Conservation (phyloP, 2,888 invertebrate species). For the Molorchus minor region DNA sequence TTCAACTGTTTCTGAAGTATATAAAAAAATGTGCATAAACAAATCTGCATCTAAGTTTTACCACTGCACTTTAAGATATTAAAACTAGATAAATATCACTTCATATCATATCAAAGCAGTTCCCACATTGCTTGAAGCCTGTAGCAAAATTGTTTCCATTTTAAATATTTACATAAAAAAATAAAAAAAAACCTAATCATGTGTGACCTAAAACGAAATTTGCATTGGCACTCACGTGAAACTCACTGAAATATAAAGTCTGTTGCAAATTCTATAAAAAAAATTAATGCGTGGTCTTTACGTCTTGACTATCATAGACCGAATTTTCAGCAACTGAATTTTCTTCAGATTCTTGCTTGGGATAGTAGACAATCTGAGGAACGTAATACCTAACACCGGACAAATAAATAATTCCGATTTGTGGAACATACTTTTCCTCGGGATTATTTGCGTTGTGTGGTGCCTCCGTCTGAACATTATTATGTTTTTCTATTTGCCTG, state of each 20-base stretch:
- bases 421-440: slow-evolving; percentile 53
- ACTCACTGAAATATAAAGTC: slow-evolving; percentile 17
- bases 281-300: slow-evolving; percentile 51
- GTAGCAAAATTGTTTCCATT: slow-evolving; percentile 2
- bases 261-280: not conserved
- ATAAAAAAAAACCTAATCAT: slow-evolving; percentile 2
- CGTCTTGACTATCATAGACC: slow-evolving; percentile 57
- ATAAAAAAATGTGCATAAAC: not conserved
- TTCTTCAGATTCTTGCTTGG: slow-evolving; percentile 23
- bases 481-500: slow-evolving; percentile 19
- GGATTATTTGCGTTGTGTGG: not conserved
- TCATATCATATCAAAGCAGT: too few relatives aligned
- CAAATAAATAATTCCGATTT: slow-evolving; percentile 60
- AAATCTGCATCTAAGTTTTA: not conserved
- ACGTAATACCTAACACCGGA: slow-evolving; percentile 61
- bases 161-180: slow-evolving; percentile 11
- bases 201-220: slow-evolving; percentile 18
- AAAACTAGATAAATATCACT: too few relatives aligned
- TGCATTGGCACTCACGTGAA: slow-evolving; percentile 38
- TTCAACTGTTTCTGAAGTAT: not conserved
- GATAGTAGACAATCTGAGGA: slow-evolving; percentile 56
- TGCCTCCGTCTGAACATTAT: not conserved
- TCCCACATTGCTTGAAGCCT: not conserved
- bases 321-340: slow-evolving; percentile 54
- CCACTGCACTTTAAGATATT: too few relatives aligned